Conservation (phyloP, 1,140 invertebrate species). For the Leguminivora glycinivorella region DNA sequence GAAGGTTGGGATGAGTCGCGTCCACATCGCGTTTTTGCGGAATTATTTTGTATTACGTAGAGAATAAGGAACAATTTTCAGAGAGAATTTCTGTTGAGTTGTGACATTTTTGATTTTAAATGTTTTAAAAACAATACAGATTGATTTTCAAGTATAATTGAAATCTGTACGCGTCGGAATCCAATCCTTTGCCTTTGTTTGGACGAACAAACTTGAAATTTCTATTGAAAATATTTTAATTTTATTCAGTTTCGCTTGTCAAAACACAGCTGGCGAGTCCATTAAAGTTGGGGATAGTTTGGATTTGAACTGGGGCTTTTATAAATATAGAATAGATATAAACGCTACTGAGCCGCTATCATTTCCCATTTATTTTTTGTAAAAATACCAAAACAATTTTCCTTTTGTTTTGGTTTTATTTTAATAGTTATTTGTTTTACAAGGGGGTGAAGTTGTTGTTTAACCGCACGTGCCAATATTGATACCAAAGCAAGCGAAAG, state of each 20-base stretch:
- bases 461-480: too few species aligned
- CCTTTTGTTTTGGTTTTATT: too few species aligned
- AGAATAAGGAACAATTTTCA: background rate
- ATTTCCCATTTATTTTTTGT: too few species aligned
- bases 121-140: slow-evolving; percentile 4
- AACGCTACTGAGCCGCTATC: too few species aligned
- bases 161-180: slow-evolving; percentile 10
- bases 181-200: slow-evolving; percentile 3
- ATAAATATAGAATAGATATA: background rate
- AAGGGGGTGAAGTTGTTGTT: too few species aligned
- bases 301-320: background rate
- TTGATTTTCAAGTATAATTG: slow-evolving; percentile 15
- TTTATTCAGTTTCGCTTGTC: background rate
- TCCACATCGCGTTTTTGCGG: background rate
- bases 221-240: slow-evolving; percentile 9
- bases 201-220: background rate
- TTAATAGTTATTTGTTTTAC: too few species aligned
- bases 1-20: background rate
- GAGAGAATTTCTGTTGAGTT: background rate
- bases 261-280: background rate
- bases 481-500: too few species aligned
- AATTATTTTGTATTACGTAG: background rate
- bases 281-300: background rate
- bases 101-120: background rate
- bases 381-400: too few species aligned